These are phyloP conservation scores for Rhincodon typus DNA, from an alignment of 2,797 vertebrate species.

Conservation along the genomic window DNA sequence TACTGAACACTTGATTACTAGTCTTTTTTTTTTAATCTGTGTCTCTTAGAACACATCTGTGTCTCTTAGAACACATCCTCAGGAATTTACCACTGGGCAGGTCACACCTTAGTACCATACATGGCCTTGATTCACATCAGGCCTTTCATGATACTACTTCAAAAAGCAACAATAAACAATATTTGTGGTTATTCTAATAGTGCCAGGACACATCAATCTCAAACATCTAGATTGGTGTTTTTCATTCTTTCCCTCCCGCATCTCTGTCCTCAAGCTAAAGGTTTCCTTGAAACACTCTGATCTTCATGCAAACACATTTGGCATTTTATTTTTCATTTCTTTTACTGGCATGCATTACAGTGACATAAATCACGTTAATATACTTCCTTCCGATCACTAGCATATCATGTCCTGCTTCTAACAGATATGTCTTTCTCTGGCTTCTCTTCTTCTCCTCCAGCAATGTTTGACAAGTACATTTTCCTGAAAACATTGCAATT, in stretches of 20 bases:
- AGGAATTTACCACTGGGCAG: not conserved
- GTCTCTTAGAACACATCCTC: not conserved
- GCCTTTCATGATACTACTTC: not conserved
- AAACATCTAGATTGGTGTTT: not conserved
- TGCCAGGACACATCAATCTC: not conserved
- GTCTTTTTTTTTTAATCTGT: not conserved
- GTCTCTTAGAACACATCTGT: not conserved
- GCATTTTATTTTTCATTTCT: not conserved
- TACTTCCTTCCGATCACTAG: not conserved
- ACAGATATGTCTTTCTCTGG: not conserved
- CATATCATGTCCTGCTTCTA: not conserved
- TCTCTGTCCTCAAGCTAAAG: not conserved
- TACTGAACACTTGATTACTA: not conserved
- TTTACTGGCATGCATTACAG: too few relatives aligned
- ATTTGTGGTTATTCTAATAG: not conserved
- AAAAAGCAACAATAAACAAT: not conserved
- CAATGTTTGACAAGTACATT: not conserved
- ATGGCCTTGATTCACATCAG: not conserved
- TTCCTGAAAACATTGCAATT: slow-evolving; percentile 8
- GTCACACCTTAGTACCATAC: not conserved
- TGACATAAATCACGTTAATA: not conserved
- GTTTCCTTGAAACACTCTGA: not conserved
- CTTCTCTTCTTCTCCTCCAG: not conserved
- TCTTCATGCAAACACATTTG: not conserved
- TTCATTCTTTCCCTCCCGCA: not conserved